Conservation (phyloP, 2,888 invertebrate species). For the Polydrusus pterygomalis region DNA sequence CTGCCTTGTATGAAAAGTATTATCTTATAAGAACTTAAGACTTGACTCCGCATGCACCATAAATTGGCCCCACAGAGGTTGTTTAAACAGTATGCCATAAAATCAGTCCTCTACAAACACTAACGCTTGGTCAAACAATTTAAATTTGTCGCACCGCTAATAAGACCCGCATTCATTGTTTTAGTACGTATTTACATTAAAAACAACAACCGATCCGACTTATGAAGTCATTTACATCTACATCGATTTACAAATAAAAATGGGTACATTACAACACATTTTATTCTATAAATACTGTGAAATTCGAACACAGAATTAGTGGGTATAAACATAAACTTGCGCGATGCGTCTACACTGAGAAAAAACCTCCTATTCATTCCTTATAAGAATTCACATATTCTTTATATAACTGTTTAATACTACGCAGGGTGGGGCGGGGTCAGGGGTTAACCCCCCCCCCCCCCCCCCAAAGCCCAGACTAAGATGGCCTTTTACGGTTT, state of each 20-base stretch:
- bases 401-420: too few relatives aligned
- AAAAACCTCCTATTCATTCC: too few relatives aligned
- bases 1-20: background rate
- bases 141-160: conserved; percentile 33
- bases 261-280: conserved; percentile 6
- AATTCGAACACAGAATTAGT: too few relatives aligned
- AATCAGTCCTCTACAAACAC: conserved; percentile 37
- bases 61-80: conserved; percentile 2
- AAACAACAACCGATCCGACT: conserved; percentile 8
- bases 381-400: too few relatives aligned
- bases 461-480: too few relatives aligned
- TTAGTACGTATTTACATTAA: conserved; percentile 36
- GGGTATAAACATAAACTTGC: too few relatives aligned
- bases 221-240: conserved; percentile 22
- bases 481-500: too few relatives aligned
- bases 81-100: conserved; percentile 13
- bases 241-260: conserved; percentile 35
- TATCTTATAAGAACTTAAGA: too few relatives aligned
- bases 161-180: conserved; percentile 46
- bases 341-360: too few relatives aligned
- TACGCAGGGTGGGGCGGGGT: too few relatives aligned
- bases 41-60: background rate
- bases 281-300: too few relatives aligned
- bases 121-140: conserved; percentile 38
- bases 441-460: too few relatives aligned